Percentiles rank a stretch among this genome's conserved stretches.
phyloP scores from a whole-genome alignment of 2,888 invertebrate genomes.

The Corythucha ciliata region DNA sequence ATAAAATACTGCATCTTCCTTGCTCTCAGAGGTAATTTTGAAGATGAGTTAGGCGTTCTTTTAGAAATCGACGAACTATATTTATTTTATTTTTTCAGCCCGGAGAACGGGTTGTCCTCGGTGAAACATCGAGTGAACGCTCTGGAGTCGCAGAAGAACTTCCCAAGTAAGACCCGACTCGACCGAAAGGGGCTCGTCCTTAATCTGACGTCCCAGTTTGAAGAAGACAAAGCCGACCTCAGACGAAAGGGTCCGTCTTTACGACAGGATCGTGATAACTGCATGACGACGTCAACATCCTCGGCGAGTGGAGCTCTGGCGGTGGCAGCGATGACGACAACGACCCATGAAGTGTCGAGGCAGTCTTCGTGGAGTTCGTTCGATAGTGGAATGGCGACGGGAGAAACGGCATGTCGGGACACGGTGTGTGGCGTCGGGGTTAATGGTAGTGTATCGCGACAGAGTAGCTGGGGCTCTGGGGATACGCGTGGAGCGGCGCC shows the following conservation, averaged over 20 bases:
- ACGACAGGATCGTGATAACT: no score
- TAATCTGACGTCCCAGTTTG: conserved; percentile 50
- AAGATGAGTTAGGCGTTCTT: no score
- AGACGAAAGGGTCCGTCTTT: no score
- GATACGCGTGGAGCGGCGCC: conserved; percentile 53
- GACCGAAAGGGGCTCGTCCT: conserved; percentile 45
- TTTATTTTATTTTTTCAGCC: conserved; percentile 39
- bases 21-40: conserved; percentile 34
- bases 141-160: conserved; percentile 47
- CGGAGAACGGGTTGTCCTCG: conserved; percentile 40
- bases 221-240: conserved; percentile 38
- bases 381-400: conserved; percentile 60
- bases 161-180: conserved; percentile 28
- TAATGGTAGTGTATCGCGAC: conserved; percentile 41
- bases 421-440: conserved; percentile 77
- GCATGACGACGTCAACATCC: no score
- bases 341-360: conserved; percentile 43
- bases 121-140: conserved; percentile 60
- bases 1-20: conserved; percentile 75
- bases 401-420: conserved; percentile 42
- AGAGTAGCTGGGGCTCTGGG: conserved; percentile 75
- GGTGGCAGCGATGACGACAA: no score
- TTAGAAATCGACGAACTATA: no score
- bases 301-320: no score
- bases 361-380: conserved; percentile 71